phyloP scores from a whole-genome alignment of 2,888 invertebrate species.

The Rhyacophila evoluta region DNA sequence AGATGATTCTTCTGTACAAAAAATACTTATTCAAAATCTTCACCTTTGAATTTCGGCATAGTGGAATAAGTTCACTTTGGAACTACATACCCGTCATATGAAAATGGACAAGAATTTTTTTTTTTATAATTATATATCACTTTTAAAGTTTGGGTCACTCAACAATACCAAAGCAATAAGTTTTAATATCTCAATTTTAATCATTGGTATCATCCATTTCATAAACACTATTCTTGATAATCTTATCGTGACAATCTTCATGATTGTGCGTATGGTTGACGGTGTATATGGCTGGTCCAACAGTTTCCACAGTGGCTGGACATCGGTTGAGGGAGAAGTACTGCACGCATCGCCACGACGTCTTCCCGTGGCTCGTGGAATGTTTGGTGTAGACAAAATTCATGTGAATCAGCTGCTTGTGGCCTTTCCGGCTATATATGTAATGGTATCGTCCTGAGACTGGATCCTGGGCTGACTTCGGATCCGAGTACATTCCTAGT shows the following conservation, averaged over 20 bases:
- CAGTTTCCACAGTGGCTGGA: constrained; percentile 68
- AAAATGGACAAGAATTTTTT: too few relatives aligned
- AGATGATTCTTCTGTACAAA: too few relatives aligned
- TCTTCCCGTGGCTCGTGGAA: constrained; percentile 69
- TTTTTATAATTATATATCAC: too few relatives aligned
- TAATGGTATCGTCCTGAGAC: constrained; percentile 67
- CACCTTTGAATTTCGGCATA: too few relatives aligned
- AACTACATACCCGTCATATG: too few relatives aligned
- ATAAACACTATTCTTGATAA: constrained; percentile 66
- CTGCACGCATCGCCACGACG: constrained; percentile 69
- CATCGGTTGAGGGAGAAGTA: constrained; percentile 69
- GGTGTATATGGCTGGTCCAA: constrained; percentile 67
- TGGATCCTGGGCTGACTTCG: constrained; percentile 49
- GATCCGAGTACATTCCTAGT: constrained; percentile 65
- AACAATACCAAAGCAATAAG: too few relatives aligned
- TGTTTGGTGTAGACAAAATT: constrained; percentile 70
- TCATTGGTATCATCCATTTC: constrained; percentile 60
- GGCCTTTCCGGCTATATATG: constrained; percentile 69
- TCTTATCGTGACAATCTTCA: constrained; percentile 67
- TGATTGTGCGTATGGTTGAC: constrained; percentile 69
- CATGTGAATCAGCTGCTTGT: constrained; percentile 69
- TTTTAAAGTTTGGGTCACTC: neutral
- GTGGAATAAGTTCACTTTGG: too few relatives aligned
- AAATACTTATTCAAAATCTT: too few relatives aligned
- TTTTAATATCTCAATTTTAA: constrained; percentile 23